Percentiles rank a stretch among this genome's conserved stretches.
phyloP scores from a whole-genome alignment of 2,888 invertebrate species.

The Hoplodrina blanda region DNA sequence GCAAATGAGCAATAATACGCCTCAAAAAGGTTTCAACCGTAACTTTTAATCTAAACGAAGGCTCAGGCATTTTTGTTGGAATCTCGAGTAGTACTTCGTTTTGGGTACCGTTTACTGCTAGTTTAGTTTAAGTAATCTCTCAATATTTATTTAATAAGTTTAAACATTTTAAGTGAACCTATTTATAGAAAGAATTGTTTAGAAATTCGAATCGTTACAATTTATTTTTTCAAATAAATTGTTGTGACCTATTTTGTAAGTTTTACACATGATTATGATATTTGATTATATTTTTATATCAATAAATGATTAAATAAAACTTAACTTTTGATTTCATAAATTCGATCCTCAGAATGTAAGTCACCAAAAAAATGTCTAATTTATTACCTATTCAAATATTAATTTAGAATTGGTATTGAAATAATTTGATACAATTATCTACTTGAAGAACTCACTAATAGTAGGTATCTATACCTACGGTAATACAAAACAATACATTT shows the following conservation, averaged over 20 bases:
- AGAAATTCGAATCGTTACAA: not conserved
- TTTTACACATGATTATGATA: not conserved
- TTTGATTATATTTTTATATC: not conserved
- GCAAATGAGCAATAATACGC: conserved; percentile 67
- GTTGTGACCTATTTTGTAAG: not conserved
- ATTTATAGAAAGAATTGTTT: conserved; percentile 16
- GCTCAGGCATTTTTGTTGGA: conserved; percentile 51
- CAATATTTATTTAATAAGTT: conserved; percentile 34
- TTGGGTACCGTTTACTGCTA: conserved; percentile 56
- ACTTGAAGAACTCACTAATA: too few relatives aligned
- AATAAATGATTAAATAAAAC: conserved; percentile 15
- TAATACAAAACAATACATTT: too few relatives aligned
- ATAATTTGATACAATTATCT: too few relatives aligned
- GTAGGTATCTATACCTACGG: too few relatives aligned
- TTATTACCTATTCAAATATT: too few relatives aligned
- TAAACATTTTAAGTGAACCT: conserved; percentile 17
- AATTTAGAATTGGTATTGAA: too few relatives aligned
- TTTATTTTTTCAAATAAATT: not conserved
- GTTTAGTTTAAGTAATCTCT: conserved; percentile 51
- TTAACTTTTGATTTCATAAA: not conserved
- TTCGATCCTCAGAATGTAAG: not conserved
- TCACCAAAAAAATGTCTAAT: not conserved
- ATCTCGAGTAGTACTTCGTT: conserved; percentile 66
- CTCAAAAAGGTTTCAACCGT: conserved; percentile 54
- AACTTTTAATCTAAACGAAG: conserved; percentile 22